Conservation (phyloP, 2,113 vertebrate species). For the Vulpes lagopus region DNA sequence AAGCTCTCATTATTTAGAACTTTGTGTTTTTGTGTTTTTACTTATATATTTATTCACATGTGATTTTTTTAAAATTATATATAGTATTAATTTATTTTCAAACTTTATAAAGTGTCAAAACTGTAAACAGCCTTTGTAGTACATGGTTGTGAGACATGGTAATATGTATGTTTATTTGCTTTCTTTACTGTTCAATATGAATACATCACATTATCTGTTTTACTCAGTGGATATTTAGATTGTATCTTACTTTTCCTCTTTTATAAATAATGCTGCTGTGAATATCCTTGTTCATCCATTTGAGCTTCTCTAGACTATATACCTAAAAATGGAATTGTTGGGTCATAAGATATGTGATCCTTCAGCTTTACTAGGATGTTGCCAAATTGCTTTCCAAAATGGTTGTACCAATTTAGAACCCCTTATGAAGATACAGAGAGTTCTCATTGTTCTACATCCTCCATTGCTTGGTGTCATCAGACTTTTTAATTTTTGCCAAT, state of each 20-base stretch:
- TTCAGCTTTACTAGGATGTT: background rate
- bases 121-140: background rate
- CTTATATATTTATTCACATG: background rate
- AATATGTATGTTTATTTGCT: background rate
- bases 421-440: background rate
- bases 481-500: background rate
- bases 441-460: background rate
- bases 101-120: background rate
- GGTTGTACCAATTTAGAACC: background rate
- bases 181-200: background rate
- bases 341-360: background rate
- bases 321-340: background rate
- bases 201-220: background rate
- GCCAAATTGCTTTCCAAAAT: background rate
- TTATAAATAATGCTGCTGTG: conserved; percentile 34
- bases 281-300: background rate
- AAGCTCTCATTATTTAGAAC: background rate
- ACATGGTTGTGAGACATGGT: background rate
- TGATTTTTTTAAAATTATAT: conserved; percentile 1
- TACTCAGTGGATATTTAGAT: background rate
- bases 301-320: conserved; percentile 28
- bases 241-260: background rate
- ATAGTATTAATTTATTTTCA: conserved; percentile 4
- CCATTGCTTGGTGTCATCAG: background rate
- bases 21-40: background rate